Conservation (phyloP, 1,140 invertebrate species). For the Drosophila pectinifera region DNA sequence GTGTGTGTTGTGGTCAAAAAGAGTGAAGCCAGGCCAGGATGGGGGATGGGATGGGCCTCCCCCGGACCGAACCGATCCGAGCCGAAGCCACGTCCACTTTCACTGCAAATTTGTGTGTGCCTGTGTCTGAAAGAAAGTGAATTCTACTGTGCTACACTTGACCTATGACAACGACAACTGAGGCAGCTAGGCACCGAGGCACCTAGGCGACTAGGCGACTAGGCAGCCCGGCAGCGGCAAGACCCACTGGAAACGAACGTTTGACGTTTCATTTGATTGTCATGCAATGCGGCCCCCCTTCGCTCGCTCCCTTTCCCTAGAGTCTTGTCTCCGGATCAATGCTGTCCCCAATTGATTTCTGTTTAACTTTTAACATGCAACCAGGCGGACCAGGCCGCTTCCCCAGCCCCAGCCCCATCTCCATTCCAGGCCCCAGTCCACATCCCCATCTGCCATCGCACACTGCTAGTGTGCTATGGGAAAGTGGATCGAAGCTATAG, state of each 20-base stretch:
- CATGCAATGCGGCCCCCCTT: conserved; percentile 56
- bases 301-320: conserved; percentile 28
- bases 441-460: neutral
- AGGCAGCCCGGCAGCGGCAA: conserved; percentile 24
- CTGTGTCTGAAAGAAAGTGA: conserved; percentile 73
- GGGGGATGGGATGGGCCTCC: conserved; percentile 4
- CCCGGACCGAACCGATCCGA: too few species aligned
- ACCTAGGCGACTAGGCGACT: too few species aligned
- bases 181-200: conserved; percentile 23
- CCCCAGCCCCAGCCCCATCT: neutral
- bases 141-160: conserved; percentile 83
- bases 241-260: conserved; percentile 43
- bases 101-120: conserved; percentile 70
- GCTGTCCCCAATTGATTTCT: conserved; percentile 81
- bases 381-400: conserved; percentile 28
- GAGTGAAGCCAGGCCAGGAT: conserved; percentile 20
- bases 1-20: conserved; percentile 69
- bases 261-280: conserved; percentile 81
- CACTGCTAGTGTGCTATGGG: conserved; percentile 10
- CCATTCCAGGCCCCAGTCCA: neutral
- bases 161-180: conserved; percentile 74
- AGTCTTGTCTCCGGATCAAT: conserved; percentile 68
- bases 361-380: conserved; percentile 80
- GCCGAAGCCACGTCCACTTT: conserved; percentile 59
- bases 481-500: conserved; percentile 33